Conservation (phyloP, 2,888 invertebrate species). For the Lasioglossum malachurum region DNA sequence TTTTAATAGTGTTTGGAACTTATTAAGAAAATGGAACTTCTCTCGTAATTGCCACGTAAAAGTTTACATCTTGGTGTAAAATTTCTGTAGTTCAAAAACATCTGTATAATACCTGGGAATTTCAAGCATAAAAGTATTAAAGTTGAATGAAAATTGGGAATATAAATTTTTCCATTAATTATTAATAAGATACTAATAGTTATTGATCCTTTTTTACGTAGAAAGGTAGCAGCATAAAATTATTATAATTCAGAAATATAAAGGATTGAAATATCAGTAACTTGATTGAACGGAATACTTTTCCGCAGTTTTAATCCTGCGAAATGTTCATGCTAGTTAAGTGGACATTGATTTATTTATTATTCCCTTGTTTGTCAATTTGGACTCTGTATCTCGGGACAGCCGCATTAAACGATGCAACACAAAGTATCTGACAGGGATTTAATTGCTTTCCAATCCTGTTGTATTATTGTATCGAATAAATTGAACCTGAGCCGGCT, state of each 20-base stretch:
- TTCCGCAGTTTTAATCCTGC: neutral
- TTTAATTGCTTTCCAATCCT: neutral
- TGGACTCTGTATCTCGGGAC: neutral
- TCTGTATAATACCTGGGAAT: neutral
- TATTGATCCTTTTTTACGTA: neutral
- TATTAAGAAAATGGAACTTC: neutral
- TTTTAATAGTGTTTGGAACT: neutral
- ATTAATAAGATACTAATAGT: neutral
- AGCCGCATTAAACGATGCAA: neutral
- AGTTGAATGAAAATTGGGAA: neutral
- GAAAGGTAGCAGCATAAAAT: neutral
- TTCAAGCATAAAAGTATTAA: neutral
- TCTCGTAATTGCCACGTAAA: neutral
- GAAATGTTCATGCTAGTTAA: neutral
- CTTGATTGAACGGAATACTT: neutral
- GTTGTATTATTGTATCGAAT: neutral
- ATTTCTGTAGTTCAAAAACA: neutral
- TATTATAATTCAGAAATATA: neutral
- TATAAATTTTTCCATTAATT: neutral
- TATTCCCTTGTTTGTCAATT: neutral
- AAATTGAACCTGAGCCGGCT: neutral
- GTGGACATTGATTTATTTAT: neutral
- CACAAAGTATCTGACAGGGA: neutral
- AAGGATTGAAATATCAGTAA: neutral
- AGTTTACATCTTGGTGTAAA: neutral